Percentiles rank a stretch among this genome's conserved stretches.
Conservation (phyloP, 2,888 invertebrate species). For the Dynastes grantii region DNA sequence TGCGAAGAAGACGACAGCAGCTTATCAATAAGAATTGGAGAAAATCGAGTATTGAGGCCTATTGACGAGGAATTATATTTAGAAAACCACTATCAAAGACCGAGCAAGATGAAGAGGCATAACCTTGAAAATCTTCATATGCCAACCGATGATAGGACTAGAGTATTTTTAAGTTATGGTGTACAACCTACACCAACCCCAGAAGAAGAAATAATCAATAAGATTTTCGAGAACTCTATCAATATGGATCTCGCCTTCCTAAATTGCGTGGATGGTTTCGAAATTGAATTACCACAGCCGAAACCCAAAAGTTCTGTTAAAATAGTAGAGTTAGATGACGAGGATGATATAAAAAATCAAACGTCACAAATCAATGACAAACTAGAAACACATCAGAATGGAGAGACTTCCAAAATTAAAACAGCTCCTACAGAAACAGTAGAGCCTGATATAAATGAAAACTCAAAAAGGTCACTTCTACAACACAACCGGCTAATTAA, state of each 20-base stretch:
- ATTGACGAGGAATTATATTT: background rate
- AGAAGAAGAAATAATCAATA: background rate
- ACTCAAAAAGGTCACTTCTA: no score
- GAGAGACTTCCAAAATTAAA: background rate
- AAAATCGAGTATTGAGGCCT: constrained; percentile 12
- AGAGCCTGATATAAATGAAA: no score
- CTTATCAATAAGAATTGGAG: background rate
- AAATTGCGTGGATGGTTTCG: constrained; percentile 30
- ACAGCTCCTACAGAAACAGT: no score
- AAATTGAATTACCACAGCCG: background rate
- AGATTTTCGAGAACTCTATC: background rate
- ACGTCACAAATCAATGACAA: background rate
- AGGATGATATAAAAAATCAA: background rate
- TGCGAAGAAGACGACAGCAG: background rate
- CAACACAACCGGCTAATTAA: no score
- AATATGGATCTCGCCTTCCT: constrained; percentile 40
- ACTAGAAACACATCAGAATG: background rate
- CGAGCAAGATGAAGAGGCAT: constrained; percentile 9
- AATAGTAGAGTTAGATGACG: constrained; percentile 13
- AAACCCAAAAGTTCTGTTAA: background rate
- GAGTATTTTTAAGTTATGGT: constrained; percentile 27
- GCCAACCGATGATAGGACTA: constrained; percentile 20
- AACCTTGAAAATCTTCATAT: constrained; percentile 1
- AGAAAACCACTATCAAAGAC: background rate
- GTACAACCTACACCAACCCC: constrained; percentile 24